Percentiles rank a stretch among this genome's conserved stretches.
These are phyloP conservation scores for Leptobrachium ailaonicum DNA, from an alignment of 2,113 vertebrate genomes.

Conservation along the genomic window DNA sequence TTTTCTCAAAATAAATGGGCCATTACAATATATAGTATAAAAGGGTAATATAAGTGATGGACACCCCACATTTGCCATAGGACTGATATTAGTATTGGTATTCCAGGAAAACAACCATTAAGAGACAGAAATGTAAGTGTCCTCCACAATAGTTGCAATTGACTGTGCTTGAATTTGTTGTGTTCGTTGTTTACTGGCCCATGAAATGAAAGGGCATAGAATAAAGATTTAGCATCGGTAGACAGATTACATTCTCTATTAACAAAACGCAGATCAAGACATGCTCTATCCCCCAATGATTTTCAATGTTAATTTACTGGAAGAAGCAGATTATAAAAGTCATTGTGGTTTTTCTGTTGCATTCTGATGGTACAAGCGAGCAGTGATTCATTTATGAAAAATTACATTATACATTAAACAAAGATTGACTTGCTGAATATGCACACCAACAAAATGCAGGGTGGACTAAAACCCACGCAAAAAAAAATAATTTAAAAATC, in stretches of 20 bases:
- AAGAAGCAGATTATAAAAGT: background rate
- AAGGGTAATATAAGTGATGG: no score
- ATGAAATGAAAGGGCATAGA: constrained; percentile 43
- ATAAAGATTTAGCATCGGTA: constrained; percentile 25
- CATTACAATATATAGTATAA: no score
- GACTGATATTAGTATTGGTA: background rate
- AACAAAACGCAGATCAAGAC: constrained; percentile 35
- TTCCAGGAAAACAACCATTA: background rate
- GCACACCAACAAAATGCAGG: constrained; percentile 6
- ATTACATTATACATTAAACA: no score
- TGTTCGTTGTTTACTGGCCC: constrained; percentile 20
- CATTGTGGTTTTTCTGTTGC: constrained; percentile 1
- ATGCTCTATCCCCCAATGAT: constrained; percentile 22
- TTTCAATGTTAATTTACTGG: constrained; percentile 35
- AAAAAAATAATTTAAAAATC: no score
- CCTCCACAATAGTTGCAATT: constrained; percentile 34
- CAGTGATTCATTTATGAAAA: no score
- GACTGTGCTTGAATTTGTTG: constrained; percentile 10
- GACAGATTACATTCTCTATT: constrained; percentile 37
- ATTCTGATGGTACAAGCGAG: background rate
- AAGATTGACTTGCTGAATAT: no score
- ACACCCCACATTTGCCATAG: no score
- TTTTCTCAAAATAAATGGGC: no score
- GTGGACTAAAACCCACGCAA: no score
- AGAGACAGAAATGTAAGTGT: background rate